Conservation (phyloP, 2,113 vertebrate species). For the Aspidoscelis tigris region DNA sequence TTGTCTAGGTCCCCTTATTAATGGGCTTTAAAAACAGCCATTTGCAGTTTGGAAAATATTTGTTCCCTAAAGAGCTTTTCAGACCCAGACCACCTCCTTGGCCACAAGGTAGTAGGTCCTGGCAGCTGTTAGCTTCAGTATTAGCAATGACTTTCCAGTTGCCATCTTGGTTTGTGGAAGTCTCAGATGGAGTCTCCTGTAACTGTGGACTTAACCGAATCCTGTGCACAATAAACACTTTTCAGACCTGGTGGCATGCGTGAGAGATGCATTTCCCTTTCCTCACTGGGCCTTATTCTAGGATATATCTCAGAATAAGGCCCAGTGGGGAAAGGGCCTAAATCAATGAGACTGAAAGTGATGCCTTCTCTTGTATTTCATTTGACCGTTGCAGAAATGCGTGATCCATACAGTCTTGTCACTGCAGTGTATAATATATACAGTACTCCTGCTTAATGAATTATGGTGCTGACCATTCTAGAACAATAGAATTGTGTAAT, state of each 20-base stretch:
- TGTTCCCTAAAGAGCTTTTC: too few relatives aligned
- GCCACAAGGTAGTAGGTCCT: neutral
- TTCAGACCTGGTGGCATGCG: neutral
- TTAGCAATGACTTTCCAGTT: accelerated
- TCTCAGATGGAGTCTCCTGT: neutral
- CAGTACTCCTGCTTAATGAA: neutral
- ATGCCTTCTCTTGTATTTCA: neutral
- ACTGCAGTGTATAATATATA: neutral
- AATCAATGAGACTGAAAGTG: neutral
- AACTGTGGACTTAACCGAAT: neutral
- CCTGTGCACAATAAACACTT: neutral
- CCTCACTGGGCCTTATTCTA: too few relatives aligned
- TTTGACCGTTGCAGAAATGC: neutral
- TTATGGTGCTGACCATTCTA: neutral
- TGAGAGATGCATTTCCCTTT: neutral
- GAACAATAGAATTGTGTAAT: neutral
- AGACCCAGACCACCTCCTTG: accelerated
- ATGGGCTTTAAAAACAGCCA: neutral
- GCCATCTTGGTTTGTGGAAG: neutral
- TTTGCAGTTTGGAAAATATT: too few relatives aligned
- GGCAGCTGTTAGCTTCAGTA: neutral
- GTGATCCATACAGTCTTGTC: neutral
- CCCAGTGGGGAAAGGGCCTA: too few relatives aligned
- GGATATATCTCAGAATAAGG: too few relatives aligned
- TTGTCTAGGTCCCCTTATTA: neutral